phyloP scores from a whole-genome alignment of 2,797 vertebrate species.

The Hipposideros larvatus region DNA sequence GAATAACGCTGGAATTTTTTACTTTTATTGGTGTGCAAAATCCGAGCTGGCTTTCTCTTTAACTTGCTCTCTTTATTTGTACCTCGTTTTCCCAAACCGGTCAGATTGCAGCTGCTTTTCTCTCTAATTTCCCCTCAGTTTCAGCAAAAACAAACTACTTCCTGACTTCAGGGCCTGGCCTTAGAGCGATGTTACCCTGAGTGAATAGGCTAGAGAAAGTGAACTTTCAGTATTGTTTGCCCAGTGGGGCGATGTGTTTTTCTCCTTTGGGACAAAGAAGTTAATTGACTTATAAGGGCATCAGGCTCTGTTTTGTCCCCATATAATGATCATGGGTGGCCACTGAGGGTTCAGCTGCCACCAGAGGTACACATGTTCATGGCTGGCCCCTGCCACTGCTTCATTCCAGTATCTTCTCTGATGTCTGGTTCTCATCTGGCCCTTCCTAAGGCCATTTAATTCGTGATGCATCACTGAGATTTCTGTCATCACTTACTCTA shows the following conservation, averaged over 20 bases:
- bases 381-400: neutral
- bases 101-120: constrained; percentile 65
- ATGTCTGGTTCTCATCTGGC: constrained; percentile 66
- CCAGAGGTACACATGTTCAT: neutral
- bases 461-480: constrained; percentile 20
- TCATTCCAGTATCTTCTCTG: constrained; percentile 20
- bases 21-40: neutral
- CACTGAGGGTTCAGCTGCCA: neutral
- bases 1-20: neutral
- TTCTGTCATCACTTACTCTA: constrained; percentile 33
- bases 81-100: constrained; percentile 61
- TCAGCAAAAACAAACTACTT: constrained; percentile 74
- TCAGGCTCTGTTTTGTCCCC: neutral
- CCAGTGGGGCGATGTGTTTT: neutral
- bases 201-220: constrained; percentile 33
- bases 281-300: neutral
- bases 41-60: constrained; percentile 1
- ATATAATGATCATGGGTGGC: constrained; percentile 4
- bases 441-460: constrained; percentile 57
- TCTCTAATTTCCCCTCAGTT: constrained; percentile 62
- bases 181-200: constrained; percentile 25
- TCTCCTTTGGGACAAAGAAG: neutral
- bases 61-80: neutral
- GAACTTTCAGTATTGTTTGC: constrained; percentile 40
- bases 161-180: constrained; percentile 54